phyloP scores from a whole-genome alignment of 2,797 vertebrate genomes.

The Remorina albescens region DNA sequence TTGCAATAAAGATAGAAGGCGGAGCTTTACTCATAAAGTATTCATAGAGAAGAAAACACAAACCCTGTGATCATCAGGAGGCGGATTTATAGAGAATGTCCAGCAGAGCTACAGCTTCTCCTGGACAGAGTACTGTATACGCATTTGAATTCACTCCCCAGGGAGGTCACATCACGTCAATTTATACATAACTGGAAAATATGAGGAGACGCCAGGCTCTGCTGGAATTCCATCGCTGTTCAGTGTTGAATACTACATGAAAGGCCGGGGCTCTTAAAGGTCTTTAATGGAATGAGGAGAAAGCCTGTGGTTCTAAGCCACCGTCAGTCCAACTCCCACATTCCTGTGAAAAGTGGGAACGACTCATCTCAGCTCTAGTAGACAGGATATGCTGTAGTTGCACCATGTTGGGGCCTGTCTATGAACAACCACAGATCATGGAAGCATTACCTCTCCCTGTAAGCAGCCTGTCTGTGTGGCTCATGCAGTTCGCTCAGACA shows the following conservation, averaged over 20 bases:
- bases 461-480: slow-evolving; percentile 70
- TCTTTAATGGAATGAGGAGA: slow-evolving; percentile 55
- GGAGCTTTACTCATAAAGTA: slow-evolving; percentile 53
- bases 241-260: slow-evolving; percentile 43
- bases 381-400: slow-evolving; percentile 33
- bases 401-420: slow-evolving; percentile 56
- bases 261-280: slow-evolving; percentile 44
- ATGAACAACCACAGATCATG: slow-evolving; percentile 52
- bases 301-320: slow-evolving; percentile 50
- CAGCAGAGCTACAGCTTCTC: slow-evolving; percentile 56
- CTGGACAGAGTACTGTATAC: not conserved
- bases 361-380: slow-evolving; percentile 50
- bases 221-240: slow-evolving; percentile 47
- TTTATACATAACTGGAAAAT: slow-evolving; percentile 23
- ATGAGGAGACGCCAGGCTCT: slow-evolving; percentile 46
- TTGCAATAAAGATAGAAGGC: slow-evolving; percentile 34
- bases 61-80: slow-evolving; percentile 43
- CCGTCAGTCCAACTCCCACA: slow-evolving; percentile 58
- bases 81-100: slow-evolving; percentile 46
- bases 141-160: slow-evolving; percentile 17
- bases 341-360: slow-evolving; percentile 54
- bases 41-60: slow-evolving; percentile 54
- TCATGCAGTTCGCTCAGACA: slow-evolving; percentile 70
- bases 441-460: slow-evolving; percentile 80
- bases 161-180: slow-evolving; percentile 8